A percentile compares a stretch with the other conserved stretches of the same genome.
These are phyloP conservation scores for Ricordea florida DNA, from an alignment of 92 coral and sea anemone genomes.

Conservation along the genomic window DNA sequence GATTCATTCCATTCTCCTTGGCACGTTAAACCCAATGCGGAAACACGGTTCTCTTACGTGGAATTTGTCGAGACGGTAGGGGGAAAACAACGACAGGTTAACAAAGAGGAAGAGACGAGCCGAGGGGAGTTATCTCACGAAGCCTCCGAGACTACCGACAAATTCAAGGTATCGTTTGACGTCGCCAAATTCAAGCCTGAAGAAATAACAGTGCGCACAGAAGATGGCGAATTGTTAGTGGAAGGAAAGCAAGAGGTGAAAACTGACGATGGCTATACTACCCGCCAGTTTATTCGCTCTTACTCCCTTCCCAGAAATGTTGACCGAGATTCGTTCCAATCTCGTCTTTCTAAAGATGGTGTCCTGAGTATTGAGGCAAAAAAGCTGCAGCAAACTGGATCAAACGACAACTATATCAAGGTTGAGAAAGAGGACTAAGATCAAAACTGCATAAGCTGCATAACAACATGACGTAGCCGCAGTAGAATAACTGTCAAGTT, in stretches of 20 bases:
- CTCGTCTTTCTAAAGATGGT: constrained; percentile 70
- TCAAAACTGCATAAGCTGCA: not conserved
- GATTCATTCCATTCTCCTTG: constrained; percentile 5
- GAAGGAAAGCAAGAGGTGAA: constrained; percentile 64
- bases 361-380: constrained; percentile 65
- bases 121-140: not conserved
- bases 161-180: constrained; percentile 61
- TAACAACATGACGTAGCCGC: not conserved
- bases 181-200: constrained; percentile 63
- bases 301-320: constrained; percentile 61
- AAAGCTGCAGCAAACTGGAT: constrained; percentile 54
- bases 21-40: not conserved
- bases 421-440: constrained; percentile 55
- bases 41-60: constrained; percentile 11
- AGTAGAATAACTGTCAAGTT: not conserved
- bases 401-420: constrained; percentile 64
- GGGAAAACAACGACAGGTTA: not conserved
- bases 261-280: constrained; percentile 49
- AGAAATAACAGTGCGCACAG: constrained; percentile 66
- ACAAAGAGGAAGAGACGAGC: not conserved
- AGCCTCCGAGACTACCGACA: constrained; percentile 20
- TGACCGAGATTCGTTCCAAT: constrained; percentile 54
- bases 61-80: constrained; percentile 10
- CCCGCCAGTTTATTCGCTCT: constrained; percentile 66
- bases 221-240: constrained; percentile 63